These are phyloP conservation scores for Sylvilagus bachmani DNA, from an alignment of 2,113 vertebrate species.

Conservation along the genomic window DNA sequence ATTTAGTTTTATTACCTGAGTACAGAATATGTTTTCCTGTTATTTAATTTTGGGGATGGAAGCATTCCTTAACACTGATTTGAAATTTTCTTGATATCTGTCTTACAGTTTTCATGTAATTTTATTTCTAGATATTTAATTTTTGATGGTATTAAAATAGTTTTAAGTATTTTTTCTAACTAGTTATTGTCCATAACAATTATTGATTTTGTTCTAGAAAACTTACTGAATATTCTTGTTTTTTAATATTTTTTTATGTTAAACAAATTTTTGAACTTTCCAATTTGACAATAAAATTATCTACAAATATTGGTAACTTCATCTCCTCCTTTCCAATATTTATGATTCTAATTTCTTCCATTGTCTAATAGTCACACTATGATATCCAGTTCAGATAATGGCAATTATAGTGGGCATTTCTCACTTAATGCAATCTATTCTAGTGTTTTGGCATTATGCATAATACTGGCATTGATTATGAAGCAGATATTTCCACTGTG, in stretches of 20 bases:
- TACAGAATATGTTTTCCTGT: neutral
- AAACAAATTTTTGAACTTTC: neutral
- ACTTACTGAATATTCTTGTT: neutral
- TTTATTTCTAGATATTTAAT: neutral
- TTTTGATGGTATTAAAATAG: neutral
- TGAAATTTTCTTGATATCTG: slow-evolving; percentile 7
- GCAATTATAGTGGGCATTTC: neutral
- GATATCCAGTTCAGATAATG: neutral
- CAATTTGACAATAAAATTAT: neutral
- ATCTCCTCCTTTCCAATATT: neutral
- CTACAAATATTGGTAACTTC: neutral
- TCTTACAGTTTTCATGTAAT: neutral
- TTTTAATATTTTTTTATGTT: neutral
- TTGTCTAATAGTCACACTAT: neutral
- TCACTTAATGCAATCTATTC: neutral
- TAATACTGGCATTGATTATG: neutral
- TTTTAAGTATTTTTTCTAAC: neutral
- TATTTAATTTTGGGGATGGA: neutral
- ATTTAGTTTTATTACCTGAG: slow-evolving; percentile 21
- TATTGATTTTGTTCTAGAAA: slow-evolving; percentile 28
- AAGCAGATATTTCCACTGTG: neutral
- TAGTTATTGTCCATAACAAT: neutral
- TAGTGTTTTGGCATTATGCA: neutral
- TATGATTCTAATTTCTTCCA: neutral
- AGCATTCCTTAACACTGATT: neutral